Base-by-base conservation (phyloP, 2,113 vertebrate genomes). In the Cyphomyrus plagiostoma region DNA sequence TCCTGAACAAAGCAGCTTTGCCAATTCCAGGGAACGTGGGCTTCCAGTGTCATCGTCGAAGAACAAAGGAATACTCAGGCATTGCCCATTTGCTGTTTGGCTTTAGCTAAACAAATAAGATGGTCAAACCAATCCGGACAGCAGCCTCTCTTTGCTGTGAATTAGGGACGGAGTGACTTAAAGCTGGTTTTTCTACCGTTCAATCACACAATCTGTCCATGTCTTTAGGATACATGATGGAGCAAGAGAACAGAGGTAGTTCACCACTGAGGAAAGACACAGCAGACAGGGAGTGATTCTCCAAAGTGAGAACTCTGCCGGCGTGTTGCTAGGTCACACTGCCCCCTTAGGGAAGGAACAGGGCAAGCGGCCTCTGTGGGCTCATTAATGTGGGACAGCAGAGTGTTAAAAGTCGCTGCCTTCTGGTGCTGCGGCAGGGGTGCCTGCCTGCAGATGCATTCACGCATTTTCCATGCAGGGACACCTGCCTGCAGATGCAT, bases 321-420 rank as follows among this genome's bases (percentile, higher is more conserved):
- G 74, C 70, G n/a, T 87, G 58, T 46, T 62, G 56, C 89, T 74
- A 42, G 82, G 89, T 87, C 89, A 89, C 83, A 21, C 26, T 66
- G 89, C 48, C 7, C 56, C 83, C 56, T 9, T 10, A 84, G 52
- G 46, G 83, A 74, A 58, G 52, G 9, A 89, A 74, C 2, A 21
- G 42, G 58, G 53, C 58, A 49, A 39, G 80, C 58, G 11, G 48
- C 48, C 82, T 74, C 62, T 3, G 19, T 11, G 17, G 83, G 46
- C 42, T 89, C 89, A 70, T 89, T 89, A 62, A 66, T 70, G 45
- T 83, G 58, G 53, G 50, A 84, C 56, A 85, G 10, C 88, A 35
- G 50, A 13, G 21, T 48, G 82, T n/a, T 23, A 84, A 42, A 23
- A 45, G 42, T 21, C 3, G 23, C n/a, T 45, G 46, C 49, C 89